Evolutionary conservation across 2,113 vertebrate species (phyloP).

Genomic region (Mellivora capensis): DNA sequence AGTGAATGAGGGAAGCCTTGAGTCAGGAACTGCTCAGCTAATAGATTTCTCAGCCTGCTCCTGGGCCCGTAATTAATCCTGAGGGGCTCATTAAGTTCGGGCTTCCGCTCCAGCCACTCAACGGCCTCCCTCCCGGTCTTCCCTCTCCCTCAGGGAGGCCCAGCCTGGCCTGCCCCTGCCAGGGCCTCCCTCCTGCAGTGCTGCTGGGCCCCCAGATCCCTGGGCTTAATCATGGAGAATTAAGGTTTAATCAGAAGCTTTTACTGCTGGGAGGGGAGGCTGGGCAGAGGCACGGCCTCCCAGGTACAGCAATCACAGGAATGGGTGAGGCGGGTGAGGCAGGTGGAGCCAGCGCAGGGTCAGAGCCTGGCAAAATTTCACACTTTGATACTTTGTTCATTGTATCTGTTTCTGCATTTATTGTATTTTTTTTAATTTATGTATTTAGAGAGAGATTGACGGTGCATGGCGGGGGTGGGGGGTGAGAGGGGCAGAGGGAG

Average conservation of each 20-base stretch:
- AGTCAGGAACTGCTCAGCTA: fast-evolving
- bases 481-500: too few species aligned
- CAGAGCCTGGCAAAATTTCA: background rate
- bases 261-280: background rate
- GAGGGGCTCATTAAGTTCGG: conserved; percentile 27
- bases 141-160: background rate
- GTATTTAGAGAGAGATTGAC: background rate
- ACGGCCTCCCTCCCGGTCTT: background rate
- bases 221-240: background rate
- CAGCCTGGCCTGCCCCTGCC: background rate
- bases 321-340: fast-evolving
- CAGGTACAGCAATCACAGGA: background rate
- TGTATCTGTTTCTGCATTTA: background rate
- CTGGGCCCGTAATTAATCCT: conserved; percentile 38
- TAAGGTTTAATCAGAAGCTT: conserved; percentile 3
- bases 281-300: background rate
- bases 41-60: background rate
- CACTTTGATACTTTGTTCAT: background rate
- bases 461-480: fast-evolving
- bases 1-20: background rate
- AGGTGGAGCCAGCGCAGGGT: fast-evolving
- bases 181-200: background rate
- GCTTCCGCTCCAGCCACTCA: background rate
- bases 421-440: background rate
- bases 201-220: background rate